These are phyloP conservation scores for Leptobrachium ailaonicum DNA, from an alignment of 2,113 vertebrate genomes.

Conservation along the genomic window DNA sequence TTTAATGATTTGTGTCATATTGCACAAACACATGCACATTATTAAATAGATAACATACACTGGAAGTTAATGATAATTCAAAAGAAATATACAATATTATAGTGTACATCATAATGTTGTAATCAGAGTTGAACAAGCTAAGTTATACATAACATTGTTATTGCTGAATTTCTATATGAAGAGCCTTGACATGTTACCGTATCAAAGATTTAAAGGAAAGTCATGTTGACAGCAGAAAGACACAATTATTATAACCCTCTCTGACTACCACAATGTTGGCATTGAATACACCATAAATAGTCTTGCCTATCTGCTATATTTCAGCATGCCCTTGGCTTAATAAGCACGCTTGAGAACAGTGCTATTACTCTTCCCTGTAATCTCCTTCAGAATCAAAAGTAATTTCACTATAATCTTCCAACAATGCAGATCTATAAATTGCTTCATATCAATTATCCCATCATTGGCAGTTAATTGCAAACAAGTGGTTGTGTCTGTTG, in stretches of 20 bases:
- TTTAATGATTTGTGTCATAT: too few species aligned
- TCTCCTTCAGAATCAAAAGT: conserved; percentile 47
- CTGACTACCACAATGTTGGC: conserved; percentile 7
- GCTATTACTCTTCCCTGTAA: conserved; percentile 9
- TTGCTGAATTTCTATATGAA: too few species aligned
- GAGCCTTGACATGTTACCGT: too few species aligned
- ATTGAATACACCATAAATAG: conserved; percentile 31
- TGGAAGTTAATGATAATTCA: too few species aligned
- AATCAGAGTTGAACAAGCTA: too few species aligned
- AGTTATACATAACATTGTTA: too few species aligned
- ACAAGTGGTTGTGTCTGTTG: conserved; percentile 54
- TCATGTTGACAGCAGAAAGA: not conserved
- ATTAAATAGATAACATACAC: too few species aligned
- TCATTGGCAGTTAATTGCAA: conserved; percentile 58
- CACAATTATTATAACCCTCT: conserved; percentile 6
- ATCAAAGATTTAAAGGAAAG: not conserved
- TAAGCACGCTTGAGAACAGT: conserved; percentile 20
- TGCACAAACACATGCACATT: too few species aligned
- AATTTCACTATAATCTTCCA: conserved; percentile 45
- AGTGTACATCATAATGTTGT: too few species aligned
- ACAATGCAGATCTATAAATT: conserved; percentile 48
- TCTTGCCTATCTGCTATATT: conserved; percentile 43
- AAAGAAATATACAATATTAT: too few species aligned
- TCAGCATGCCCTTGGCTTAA: conserved; percentile 45
- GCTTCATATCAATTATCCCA: conserved; percentile 51